These are phyloP conservation scores for Enteromius mattozi DNA, from an alignment of 2,797 vertebrate genomes.

Conservation along the genomic window DNA sequence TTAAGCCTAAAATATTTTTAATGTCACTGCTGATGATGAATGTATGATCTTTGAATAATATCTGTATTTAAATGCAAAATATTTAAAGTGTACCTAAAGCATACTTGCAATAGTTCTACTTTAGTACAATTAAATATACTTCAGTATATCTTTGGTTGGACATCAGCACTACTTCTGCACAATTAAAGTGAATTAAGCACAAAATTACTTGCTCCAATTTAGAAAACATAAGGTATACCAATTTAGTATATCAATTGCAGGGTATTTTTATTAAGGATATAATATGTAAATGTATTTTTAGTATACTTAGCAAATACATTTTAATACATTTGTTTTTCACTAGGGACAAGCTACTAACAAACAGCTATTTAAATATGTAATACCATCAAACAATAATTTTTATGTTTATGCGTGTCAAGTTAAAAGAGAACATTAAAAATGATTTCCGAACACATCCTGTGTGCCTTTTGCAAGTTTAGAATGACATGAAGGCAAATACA, in stretches of 20 bases:
- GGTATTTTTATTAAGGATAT: not conserved
- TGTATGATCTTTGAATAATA: too few relatives aligned
- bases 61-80: too few relatives aligned
- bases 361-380: not conserved
- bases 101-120: too few relatives aligned
- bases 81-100: too few relatives aligned
- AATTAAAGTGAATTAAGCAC: not conserved
- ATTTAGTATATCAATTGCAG: not conserved
- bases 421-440: not conserved
- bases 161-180: not conserved
- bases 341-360: not conserved
- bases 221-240: not conserved
- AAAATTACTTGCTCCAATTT: not conserved
- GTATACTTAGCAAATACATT: not conserved
- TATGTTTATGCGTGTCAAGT: not conserved
- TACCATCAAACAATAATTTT: not conserved
- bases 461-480: constrained; percentile 3
- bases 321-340: not conserved
- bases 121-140: too few relatives aligned
- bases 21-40: too few relatives aligned
- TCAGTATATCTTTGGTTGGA: not conserved
- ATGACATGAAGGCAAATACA: not conserved
- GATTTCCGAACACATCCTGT: not conserved
- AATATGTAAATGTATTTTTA: not conserved
- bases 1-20: too few relatives aligned